A percentile compares a stretch with the other conserved stretches of the same genome.
Evolutionary conservation across 2,888 invertebrate species (phyloP).

Genomic region (Ferrisia virgata): DNA sequence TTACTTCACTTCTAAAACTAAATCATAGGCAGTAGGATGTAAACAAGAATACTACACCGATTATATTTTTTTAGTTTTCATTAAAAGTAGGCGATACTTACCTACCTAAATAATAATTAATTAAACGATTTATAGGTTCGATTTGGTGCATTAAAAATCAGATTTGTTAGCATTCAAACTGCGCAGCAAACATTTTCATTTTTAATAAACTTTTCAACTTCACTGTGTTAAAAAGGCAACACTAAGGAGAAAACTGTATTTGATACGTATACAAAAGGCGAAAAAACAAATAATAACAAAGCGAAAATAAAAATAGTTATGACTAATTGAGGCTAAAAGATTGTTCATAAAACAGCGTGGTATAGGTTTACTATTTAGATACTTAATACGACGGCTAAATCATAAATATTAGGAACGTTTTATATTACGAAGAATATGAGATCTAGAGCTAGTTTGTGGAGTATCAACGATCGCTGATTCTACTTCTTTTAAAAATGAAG

Average conservation of each 20-base stretch:
- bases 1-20: not conserved
- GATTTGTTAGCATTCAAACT: too few species aligned
- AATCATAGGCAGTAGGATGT: not conserved
- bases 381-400: not conserved
- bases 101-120: too few species aligned
- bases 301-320: not conserved
- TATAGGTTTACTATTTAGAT: not conserved
- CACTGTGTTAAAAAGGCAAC: not conserved
- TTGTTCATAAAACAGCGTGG: slow-evolving; percentile 19
- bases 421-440: slow-evolving; percentile 18
- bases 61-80: too few species aligned
- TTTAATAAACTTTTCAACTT: too few species aligned
- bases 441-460: not conserved
- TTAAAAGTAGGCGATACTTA: too few species aligned
- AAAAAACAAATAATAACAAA: slow-evolving; percentile 13
- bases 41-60: not conserved
- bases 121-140: too few species aligned
- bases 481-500: slow-evolving; percentile 59
- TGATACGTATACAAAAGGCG: not conserved
- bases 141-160: too few species aligned
- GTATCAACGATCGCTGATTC: slow-evolving; percentile 46
- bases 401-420: slow-evolving; percentile 17
- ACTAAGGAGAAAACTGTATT: not conserved
- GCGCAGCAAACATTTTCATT: too few species aligned
- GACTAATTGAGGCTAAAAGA: not conserved